Conservation (phyloP, 1,140 invertebrate species). For the Cyclargus thomasi region DNA sequence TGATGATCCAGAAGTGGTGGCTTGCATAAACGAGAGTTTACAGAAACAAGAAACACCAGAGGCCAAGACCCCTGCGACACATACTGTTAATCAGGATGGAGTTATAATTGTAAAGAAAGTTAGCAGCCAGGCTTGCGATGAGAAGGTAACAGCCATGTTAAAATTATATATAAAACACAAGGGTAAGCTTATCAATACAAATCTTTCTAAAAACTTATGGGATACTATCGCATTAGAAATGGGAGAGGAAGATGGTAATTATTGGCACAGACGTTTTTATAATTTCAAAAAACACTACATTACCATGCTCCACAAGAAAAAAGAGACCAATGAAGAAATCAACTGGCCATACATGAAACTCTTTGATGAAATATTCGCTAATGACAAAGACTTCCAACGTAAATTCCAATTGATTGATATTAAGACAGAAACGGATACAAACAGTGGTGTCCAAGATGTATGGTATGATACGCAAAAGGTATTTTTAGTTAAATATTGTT, state of each 20-base stretch:
- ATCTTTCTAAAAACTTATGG: constrained; percentile 48
- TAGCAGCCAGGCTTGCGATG: constrained; percentile 24
- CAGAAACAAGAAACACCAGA: not conserved
- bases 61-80: constrained; percentile 24
- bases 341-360: constrained; percentile 58
- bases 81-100: constrained; percentile 31
- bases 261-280: constrained; percentile 63
- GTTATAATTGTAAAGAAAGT: constrained; percentile 41
- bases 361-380: constrained; percentile 59
- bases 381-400: constrained; percentile 51
- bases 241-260: constrained; percentile 49
- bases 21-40: constrained; percentile 19
- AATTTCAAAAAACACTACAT: constrained; percentile 66
- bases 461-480: constrained; percentile 51
- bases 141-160: constrained; percentile 54
- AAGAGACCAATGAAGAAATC: constrained; percentile 33
- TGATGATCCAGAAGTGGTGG: constrained; percentile 38
- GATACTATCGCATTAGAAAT: constrained; percentile 53
- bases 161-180: constrained; percentile 57
- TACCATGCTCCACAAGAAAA: constrained; percentile 46
- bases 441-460: constrained; percentile 21
- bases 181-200: constrained; percentile 37
- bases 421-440: constrained; percentile 12
- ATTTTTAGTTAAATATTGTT: constrained; percentile 57
- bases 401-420: constrained; percentile 33